Evolutionary conservation across 2,888 invertebrate genomes (phyloP).

Genomic region (Oscheius myriophilus): DNA sequence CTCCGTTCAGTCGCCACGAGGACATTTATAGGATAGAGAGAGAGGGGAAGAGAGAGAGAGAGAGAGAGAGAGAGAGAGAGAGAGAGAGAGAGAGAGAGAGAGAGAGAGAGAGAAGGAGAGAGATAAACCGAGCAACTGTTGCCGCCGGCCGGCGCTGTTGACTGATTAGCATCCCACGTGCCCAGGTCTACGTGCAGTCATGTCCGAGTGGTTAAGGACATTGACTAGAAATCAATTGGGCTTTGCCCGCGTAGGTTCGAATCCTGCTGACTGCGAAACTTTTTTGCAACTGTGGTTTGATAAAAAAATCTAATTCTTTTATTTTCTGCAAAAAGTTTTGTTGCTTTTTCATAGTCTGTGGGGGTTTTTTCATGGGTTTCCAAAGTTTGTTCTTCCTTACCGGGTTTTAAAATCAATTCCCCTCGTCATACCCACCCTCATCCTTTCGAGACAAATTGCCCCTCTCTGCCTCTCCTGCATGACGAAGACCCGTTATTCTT

Average conservation of each 20-base stretch:
- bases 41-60: neutral
- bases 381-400: too few species aligned
- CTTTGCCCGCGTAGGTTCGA: slow-evolving; percentile 60
- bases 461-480: too few species aligned
- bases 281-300: neutral
- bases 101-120: neutral
- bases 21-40: neutral
- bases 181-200: slow-evolving; percentile 24
- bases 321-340: too few species aligned
- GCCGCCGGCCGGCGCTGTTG: neutral
- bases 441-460: too few species aligned
- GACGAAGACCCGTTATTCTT: too few species aligned
- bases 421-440: too few species aligned
- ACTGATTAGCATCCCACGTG: neutral
- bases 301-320: neutral
- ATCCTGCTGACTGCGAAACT: slow-evolving; percentile 52
- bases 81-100: slow-evolving; percentile 7
- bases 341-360: too few species aligned
- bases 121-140: neutral
- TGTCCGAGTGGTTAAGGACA: slow-evolving; percentile 51
- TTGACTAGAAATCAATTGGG: slow-evolving; percentile 51
- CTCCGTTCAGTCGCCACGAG: too few species aligned
- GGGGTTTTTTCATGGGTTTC: too few species aligned
- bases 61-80: too few species aligned
- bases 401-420: too few species aligned